Percentiles rank a stretch among this genome's conserved stretches.
Evolutionary conservation across 2,113 vertebrate species (phyloP).

Genomic region (Entomyzon cyanotis): DNA sequence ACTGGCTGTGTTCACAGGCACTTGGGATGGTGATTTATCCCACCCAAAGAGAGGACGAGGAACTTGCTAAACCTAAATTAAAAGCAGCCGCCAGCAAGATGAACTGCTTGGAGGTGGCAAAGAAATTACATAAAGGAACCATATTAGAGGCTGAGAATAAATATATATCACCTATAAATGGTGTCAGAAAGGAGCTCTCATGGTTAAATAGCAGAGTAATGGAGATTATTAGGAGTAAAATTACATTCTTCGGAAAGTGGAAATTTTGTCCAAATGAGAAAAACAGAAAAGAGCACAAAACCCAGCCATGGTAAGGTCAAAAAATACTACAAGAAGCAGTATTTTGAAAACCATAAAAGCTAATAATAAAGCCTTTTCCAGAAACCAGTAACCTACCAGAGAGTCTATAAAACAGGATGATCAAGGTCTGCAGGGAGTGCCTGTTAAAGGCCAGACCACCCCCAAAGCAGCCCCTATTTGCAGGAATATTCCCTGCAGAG

Average conservation of each 20-base stretch:
- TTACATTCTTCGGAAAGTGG: not conserved
- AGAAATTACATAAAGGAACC: conserved; percentile 6
- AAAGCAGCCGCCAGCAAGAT: not conserved
- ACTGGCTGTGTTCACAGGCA: not conserved
- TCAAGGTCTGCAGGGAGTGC: not conserved
- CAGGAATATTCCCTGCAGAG: not conserved
- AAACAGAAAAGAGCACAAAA: not conserved
- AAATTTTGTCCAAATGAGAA: not conserved
- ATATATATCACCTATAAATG: not conserved
- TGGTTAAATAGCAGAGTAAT: conserved; percentile 19
- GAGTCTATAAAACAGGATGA: not conserved
- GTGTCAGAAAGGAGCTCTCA: not conserved
- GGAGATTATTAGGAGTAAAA: conserved; percentile 12
- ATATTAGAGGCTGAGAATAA: conserved; percentile 6
- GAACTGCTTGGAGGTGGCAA: conserved; percentile 7
- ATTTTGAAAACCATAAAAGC: not conserved
- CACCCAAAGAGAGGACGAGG: not conserved
- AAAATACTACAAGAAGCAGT: not conserved
- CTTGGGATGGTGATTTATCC: conserved; percentile 2
- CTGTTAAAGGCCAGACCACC: not conserved
- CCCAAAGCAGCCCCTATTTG: not conserved
- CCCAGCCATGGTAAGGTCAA: not conserved
- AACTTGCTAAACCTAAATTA: not conserved
- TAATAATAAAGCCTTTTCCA: not conserved
- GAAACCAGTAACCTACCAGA: not conserved